Evolutionary conservation across 2,113 vertebrate genomes (phyloP).

Genomic region (Nerophis ophidion): DNA sequence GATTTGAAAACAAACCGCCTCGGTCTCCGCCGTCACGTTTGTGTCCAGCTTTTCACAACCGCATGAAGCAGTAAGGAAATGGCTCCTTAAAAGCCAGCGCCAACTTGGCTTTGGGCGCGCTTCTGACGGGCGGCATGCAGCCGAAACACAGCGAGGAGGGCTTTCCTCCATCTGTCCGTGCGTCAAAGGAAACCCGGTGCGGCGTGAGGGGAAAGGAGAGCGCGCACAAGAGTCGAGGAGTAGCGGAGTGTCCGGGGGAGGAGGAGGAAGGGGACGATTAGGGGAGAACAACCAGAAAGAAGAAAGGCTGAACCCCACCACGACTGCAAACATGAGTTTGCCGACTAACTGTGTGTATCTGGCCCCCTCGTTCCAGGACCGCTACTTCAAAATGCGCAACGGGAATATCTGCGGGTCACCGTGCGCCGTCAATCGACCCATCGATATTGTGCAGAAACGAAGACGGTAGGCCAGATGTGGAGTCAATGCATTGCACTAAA

Average conservation of each 20-base stretch:
- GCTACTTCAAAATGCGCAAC: conserved; percentile 62
- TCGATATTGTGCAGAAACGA: conserved; percentile 75
- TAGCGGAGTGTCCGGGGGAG: conserved; percentile 20
- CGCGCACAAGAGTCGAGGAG: conserved; percentile 19
- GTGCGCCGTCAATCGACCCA: conserved; percentile 74
- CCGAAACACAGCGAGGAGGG: conserved; percentile 29
- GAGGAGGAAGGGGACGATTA: conserved; percentile 38
- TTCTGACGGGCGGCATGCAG: conserved; percentile 34
- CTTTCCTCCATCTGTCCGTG: conserved; percentile 37
- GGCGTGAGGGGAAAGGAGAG: conserved; percentile 29
- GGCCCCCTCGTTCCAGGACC: conserved; percentile 51
- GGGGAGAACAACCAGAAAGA: conserved; percentile 11
- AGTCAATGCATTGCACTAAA: conserved; percentile 21
- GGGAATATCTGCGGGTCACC: conserved; percentile 71
- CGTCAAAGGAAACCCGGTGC: conserved; percentile 46
- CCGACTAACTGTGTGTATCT: conserved; percentile 63
- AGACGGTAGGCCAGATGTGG: conserved; percentile 70
- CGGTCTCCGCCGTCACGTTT: conserved; percentile 5
- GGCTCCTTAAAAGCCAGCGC: conserved; percentile 15
- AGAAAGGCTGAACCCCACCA: conserved; percentile 8
- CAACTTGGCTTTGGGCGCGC: conserved; percentile 5
- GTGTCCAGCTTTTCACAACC: conserved; percentile 7
- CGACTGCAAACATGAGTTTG: conserved; percentile 68
- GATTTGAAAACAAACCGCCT: conserved; percentile 24
- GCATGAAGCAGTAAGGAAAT: conserved; percentile 29